A percentile compares a stretch with the other conserved stretches of the same genome.
Conservation (phyloP, 2,113 vertebrate species). For the Larimichthys crocea region DNA sequence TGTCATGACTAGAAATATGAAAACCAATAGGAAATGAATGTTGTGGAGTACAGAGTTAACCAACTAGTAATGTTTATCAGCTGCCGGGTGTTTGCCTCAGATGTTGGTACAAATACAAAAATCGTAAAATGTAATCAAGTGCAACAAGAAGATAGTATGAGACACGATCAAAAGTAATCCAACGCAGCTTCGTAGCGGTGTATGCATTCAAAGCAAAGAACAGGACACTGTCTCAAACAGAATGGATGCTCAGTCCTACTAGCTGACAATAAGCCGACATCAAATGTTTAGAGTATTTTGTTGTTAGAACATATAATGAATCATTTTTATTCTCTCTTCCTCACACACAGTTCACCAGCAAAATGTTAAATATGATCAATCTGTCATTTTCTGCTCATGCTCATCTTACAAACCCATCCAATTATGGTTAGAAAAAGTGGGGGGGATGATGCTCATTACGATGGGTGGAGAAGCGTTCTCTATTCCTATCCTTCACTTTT, state of each 20-base stretch:
- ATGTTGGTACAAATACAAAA: slow-evolving; percentile 70
- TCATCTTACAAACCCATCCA: slow-evolving; percentile 62
- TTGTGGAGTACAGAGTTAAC: slow-evolving; percentile 35
- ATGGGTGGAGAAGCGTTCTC: slow-evolving; percentile 69
- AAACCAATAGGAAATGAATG: slow-evolving; percentile 50
- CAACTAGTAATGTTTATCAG: slow-evolving; percentile 69
- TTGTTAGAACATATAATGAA: slow-evolving; percentile 34
- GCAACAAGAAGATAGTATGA: slow-evolving; percentile 43
- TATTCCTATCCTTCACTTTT: slow-evolving; percentile 55
- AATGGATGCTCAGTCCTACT: slow-evolving; percentile 14
- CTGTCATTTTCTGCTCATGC: slow-evolving; percentile 33
- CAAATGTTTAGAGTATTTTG: slow-evolving; percentile 36
- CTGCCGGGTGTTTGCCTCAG: slow-evolving; percentile 70
- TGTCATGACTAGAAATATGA: slow-evolving; percentile 34
- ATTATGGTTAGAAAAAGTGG: slow-evolving; percentile 66
- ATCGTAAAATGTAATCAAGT: slow-evolving; percentile 55
- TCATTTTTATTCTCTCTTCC: slow-evolving; percentile 25
- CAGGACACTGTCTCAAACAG: slow-evolving; percentile 42
- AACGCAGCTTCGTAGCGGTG: slow-evolving; percentile 42
- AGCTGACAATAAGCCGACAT: slow-evolving; percentile 38
- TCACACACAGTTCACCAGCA: neutral
- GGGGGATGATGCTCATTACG: slow-evolving; percentile 65
- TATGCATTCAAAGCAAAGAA: slow-evolving; percentile 32
- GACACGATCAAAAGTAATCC: slow-evolving; percentile 44
- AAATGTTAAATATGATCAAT: slow-evolving; percentile 35